A percentile compares a stretch with the other conserved stretches of the same genome.
Evolutionary conservation across 37 sponge, comb jelly and placozoan species (phyloP).

Genomic region (Corticium candelabrum): DNA sequence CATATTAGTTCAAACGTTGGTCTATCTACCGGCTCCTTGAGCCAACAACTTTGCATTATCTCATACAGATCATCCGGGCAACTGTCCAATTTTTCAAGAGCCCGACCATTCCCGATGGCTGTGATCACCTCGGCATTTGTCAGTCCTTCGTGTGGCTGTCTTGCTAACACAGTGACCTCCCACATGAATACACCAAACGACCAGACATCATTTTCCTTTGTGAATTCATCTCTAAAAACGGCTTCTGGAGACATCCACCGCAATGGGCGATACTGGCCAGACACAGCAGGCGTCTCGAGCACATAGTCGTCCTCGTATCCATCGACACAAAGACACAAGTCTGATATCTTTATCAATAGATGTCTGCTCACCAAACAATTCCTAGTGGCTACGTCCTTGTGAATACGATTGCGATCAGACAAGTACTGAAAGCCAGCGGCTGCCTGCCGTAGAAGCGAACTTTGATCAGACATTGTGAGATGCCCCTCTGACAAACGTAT

Average conservation of each 20-base stretch:
- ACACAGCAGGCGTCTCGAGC: background rate
- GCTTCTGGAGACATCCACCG: constrained; percentile 91
- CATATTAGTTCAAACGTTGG: constrained; percentile 45
- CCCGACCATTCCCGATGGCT: constrained; percentile 44
- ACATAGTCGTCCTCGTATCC: constrained; percentile 65
- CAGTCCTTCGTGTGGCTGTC: constrained; percentile 51
- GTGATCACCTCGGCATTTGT: constrained; percentile 53
- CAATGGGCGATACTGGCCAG: background rate
- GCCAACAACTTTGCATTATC: constrained; percentile 69
- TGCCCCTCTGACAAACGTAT: no score
- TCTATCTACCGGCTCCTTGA: constrained; percentile 30
- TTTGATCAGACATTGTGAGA: constrained; percentile 38
- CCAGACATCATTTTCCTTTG: constrained; percentile 80
- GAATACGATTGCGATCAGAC: constrained; percentile 61
- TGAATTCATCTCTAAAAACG: constrained; percentile 36
- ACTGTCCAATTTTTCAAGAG: constrained; percentile 32
- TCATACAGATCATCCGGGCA: constrained; percentile 41
- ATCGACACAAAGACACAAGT: constrained; percentile 79
- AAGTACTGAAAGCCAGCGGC: constrained; percentile 76
- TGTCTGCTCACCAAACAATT: constrained; percentile 68
- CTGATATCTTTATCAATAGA: constrained; percentile 62
- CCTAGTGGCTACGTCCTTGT: constrained; percentile 73
- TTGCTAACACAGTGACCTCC: constrained; percentile 67
- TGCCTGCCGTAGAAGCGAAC: constrained; percentile 42
- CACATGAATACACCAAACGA: constrained; percentile 81